Percentiles rank a stretch among this genome's conserved stretches.
phyloP scores from a whole-genome alignment of 2,113 vertebrate genomes.

The Platichthys stellatus region DNA sequence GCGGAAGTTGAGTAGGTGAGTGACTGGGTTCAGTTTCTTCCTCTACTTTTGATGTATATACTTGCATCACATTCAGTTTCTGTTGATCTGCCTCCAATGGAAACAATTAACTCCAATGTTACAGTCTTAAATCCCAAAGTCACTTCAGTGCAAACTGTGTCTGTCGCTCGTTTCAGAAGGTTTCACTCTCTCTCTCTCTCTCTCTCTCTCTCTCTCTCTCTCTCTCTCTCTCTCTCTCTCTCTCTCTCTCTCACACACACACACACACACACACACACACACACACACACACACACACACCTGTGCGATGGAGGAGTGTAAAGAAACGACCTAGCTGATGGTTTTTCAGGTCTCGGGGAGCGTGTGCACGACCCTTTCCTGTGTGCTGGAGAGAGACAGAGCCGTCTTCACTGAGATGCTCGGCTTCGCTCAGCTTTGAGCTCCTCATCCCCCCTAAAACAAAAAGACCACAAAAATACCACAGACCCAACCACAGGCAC shows the following conservation, averaged over 20 bases:
- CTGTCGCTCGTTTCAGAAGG: neutral
- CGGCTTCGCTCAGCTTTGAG: constrained; percentile 73
- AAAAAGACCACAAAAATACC: constrained; percentile 82
- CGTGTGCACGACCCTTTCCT: constrained; percentile 67
- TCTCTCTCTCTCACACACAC: neutral
- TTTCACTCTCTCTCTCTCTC: neutral
- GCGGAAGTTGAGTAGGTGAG: constrained; percentile 70
- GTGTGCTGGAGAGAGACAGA: constrained; percentile 62
- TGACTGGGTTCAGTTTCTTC: constrained; percentile 48
- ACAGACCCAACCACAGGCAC: constrained; percentile 76
- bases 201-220: neutral
- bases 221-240: neutral
- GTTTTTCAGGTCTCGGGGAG: constrained; percentile 57
- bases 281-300: constrained; percentile 37
- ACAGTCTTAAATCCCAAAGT: neutral
- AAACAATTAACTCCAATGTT: neutral
- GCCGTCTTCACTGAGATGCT: constrained; percentile 57
- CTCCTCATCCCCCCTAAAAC: constrained; percentile 73
- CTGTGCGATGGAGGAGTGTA: constrained; percentile 41
- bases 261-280: neutral
- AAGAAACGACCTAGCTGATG: constrained; percentile 32
- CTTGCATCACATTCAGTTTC: constrained; percentile 58
- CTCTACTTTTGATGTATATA: constrained; percentile 59
- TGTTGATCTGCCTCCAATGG: constrained; percentile 21
- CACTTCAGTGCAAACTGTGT: constrained; percentile 16